These are phyloP conservation scores for Motacilla tschutschensis DNA, from an alignment of 2,113 vertebrate genomes.

Conservation along the genomic window DNA sequence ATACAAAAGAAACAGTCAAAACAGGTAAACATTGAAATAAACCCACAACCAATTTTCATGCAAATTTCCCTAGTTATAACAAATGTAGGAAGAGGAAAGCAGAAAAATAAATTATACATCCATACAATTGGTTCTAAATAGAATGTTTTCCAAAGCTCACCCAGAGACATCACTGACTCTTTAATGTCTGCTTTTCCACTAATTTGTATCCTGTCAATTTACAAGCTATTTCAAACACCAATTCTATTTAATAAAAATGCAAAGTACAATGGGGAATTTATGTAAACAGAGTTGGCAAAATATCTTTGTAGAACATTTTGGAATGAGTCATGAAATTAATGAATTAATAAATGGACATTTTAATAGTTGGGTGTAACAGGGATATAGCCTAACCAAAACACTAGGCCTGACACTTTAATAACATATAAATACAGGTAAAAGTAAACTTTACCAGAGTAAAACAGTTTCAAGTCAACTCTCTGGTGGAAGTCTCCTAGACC, in stretches of 20 bases:
- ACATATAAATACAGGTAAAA: not conserved
- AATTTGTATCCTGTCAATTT: constrained; percentile 57
- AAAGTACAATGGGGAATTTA: constrained; percentile 48
- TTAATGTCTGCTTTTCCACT: constrained; percentile 26
- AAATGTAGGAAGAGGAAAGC: constrained; percentile 1
- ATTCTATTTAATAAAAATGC: constrained; percentile 56
- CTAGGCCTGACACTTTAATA: not conserved
- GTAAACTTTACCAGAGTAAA: not conserved
- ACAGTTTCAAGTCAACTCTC: not conserved
- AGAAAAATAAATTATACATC: constrained; percentile 32
- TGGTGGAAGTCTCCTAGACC: not conserved
- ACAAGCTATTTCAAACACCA: constrained; percentile 46
- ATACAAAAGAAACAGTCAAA: not conserved
- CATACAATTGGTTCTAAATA: constrained; percentile 20
- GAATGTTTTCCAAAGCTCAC: constrained; percentile 44
- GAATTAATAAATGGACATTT: not conserved
- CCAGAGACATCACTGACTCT: constrained; percentile 18
- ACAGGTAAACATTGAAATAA: not conserved
- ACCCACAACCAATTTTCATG: constrained; percentile 13
- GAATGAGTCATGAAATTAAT: constrained; percentile 25
- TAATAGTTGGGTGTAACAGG: not conserved
- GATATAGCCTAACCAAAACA: not conserved
- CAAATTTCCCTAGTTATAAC: constrained; percentile 22
- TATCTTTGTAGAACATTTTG: constrained; percentile 25
- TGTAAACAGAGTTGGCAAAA: constrained; percentile 42